Evolutionary conservation across 2,113 vertebrate species (phyloP).

Genomic region (Trematomus loennbergii): DNA sequence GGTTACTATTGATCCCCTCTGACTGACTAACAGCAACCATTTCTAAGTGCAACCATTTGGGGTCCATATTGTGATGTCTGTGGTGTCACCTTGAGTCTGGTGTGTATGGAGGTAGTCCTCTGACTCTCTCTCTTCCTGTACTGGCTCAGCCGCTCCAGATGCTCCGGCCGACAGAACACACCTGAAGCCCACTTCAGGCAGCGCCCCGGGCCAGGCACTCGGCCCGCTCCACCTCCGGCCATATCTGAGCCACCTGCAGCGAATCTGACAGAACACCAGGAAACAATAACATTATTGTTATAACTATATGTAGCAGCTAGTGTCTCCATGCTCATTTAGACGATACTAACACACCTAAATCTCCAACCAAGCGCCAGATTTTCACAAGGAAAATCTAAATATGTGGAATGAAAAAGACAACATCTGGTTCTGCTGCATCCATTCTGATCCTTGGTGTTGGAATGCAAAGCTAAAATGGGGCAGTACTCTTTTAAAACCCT

Average conservation of each 20-base stretch:
- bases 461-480: neutral
- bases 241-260: constrained; percentile 64
- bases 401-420: no score
- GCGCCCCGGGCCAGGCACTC: constrained; percentile 92
- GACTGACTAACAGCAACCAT: neutral
- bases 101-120: constrained; percentile 92
- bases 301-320: neutral
- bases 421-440: no score
- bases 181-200: constrained; percentile 97
- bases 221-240: constrained; percentile 88
- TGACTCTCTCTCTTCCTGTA: constrained; percentile 93
- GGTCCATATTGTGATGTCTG: neutral
- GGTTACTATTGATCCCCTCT: neutral
- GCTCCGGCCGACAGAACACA: constrained; percentile 92
- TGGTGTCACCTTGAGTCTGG: constrained; percentile 91
- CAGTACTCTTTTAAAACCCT: no score
- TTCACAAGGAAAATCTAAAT: no score
- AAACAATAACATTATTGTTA: neutral
- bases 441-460: neutral
- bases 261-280: neutral
- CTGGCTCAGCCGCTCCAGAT: constrained; percentile 89
- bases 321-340: neutral
- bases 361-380: neutral
- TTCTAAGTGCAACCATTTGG: neutral
- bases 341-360: neutral